Percentiles rank a stretch among this genome's conserved stretches.
Conservation (phyloP, 2,797 vertebrate genomes). For the Premnoplex brunnescens region DNA sequence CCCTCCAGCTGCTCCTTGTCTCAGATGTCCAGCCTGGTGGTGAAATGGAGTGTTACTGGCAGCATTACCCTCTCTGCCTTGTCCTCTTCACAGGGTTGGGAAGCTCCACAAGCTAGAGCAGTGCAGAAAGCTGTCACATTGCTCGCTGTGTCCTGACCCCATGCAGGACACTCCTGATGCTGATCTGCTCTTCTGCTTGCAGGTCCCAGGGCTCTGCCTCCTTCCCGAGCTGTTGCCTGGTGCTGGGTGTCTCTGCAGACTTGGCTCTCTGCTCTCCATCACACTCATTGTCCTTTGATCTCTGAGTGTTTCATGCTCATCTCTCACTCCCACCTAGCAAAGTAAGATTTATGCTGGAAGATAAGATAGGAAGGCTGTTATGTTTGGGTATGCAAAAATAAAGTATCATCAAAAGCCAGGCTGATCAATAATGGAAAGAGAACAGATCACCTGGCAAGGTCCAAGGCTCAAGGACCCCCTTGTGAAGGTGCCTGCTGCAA, state of each 20-base stretch:
- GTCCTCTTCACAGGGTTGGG: neutral
- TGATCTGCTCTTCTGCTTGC: neutral
- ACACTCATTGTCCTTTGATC: neutral
- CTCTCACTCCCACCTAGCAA: neutral
- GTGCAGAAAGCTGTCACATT: neutral
- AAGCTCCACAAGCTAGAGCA: neutral
- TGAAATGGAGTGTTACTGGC: neutral
- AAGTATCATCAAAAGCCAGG: neutral
- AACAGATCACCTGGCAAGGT: neutral
- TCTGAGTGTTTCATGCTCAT: neutral
- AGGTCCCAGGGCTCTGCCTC: neutral
- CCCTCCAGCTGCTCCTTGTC: neutral
- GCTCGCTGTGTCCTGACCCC: neutral
- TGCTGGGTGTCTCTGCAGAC: neutral
- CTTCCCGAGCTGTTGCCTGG: neutral
- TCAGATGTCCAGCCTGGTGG: neutral
- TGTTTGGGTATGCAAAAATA: neutral
- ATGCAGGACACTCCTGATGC: neutral
- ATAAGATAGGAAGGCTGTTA: neutral
- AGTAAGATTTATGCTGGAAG: neutral
- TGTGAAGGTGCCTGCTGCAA: neutral
- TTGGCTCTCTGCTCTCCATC: neutral
- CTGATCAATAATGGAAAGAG: neutral
- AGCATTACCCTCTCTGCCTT: neutral
- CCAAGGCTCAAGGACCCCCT: neutral